Conservation (phyloP, 2,888 invertebrate genomes). For the Holacanthella duospinosa region DNA sequence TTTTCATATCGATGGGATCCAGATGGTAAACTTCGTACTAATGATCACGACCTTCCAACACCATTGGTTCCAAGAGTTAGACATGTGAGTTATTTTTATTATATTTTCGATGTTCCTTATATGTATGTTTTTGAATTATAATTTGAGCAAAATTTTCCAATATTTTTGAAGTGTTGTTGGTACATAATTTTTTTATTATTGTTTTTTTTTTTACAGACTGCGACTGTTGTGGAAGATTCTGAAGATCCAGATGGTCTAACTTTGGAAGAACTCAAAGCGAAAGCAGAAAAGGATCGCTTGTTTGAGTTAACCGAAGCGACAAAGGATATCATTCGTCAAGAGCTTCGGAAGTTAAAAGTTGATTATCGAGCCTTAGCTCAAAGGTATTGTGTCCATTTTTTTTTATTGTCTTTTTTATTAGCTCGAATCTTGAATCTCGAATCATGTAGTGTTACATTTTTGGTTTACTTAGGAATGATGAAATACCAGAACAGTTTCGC, state of each 20-base stretch:
- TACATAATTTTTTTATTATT: too few species aligned
- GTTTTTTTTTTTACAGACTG: too few species aligned
- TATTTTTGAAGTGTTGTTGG: too few species aligned
- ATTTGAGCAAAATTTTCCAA: too few species aligned
- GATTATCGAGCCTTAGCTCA: slow-evolving; percentile 25
- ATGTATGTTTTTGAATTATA: background rate
- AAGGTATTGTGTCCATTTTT: slow-evolving; percentile 14
- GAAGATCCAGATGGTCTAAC: slow-evolving; percentile 42
- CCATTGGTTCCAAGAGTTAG: slow-evolving; percentile 2
- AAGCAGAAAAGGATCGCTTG: slow-evolving; percentile 55
- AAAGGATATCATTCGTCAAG: slow-evolving; percentile 45
- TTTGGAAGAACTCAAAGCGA: slow-evolving; percentile 61
- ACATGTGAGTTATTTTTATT: background rate
- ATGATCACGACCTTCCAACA: slow-evolving; percentile 13
- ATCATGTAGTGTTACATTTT: background rate
- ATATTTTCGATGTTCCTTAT: background rate
- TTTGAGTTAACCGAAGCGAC: slow-evolving; percentile 54
- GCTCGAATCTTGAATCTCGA: background rate
- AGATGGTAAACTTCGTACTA: slow-evolving; percentile 39
- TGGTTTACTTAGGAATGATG: slow-evolving; percentile 45
- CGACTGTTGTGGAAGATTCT: slow-evolving; percentile 39
- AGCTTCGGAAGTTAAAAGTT: slow-evolving; percentile 43
- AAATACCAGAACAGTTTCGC: slow-evolving; percentile 51
- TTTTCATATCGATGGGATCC: slow-evolving; percentile 57
- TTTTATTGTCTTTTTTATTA: background rate